A percentile compares a stretch with the other conserved stretches of the same genome.
Conservation (phyloP, 1,140 invertebrate genomes). For the Venustaconcha ellipsiformis region DNA sequence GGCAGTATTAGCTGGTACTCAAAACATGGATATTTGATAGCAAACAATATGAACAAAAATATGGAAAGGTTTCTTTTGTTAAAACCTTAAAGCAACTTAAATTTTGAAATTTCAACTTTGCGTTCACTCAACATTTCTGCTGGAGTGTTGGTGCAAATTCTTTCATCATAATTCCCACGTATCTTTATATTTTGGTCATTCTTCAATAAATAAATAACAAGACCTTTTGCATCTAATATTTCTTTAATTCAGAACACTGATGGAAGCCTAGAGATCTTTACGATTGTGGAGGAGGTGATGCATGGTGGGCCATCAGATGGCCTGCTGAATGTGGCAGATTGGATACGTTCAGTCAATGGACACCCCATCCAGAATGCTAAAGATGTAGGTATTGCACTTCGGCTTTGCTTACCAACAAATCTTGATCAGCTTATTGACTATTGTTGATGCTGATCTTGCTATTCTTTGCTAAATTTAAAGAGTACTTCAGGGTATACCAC, state of each 20-base stretch:
- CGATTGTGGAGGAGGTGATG: conserved; percentile 22
- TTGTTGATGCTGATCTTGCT: too few species aligned
- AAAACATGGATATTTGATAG: too few species aligned
- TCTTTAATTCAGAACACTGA: neutral
- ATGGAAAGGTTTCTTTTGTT: too few species aligned
- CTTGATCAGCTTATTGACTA: too few species aligned
- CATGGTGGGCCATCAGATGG: conserved; percentile 15
- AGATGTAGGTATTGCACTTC: conserved; percentile 6
- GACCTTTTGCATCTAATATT: neutral
- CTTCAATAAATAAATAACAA: neutral
- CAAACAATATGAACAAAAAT: too few species aligned
- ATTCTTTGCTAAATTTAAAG: too few species aligned
- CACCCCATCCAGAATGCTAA: conserved; percentile 17
- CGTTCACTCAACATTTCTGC: neutral
- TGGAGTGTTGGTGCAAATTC: neutral
- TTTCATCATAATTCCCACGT: neutral
- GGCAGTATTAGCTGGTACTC: too few species aligned
- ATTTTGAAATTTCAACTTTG: neutral
- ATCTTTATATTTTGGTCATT: conserved; percentile 6
- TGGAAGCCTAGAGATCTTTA: conserved; percentile 17
- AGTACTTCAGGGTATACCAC: too few species aligned
- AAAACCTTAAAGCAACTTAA: too few species aligned
- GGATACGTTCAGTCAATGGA: conserved; percentile 36
- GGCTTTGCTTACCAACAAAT: too few species aligned
- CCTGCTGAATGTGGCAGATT: conserved; percentile 25